Percentiles rank a stretch among this genome's conserved stretches.
Evolutionary conservation across 2,888 invertebrate species (phyloP).

Genomic region (Drosophila trichaetosa): DNA sequence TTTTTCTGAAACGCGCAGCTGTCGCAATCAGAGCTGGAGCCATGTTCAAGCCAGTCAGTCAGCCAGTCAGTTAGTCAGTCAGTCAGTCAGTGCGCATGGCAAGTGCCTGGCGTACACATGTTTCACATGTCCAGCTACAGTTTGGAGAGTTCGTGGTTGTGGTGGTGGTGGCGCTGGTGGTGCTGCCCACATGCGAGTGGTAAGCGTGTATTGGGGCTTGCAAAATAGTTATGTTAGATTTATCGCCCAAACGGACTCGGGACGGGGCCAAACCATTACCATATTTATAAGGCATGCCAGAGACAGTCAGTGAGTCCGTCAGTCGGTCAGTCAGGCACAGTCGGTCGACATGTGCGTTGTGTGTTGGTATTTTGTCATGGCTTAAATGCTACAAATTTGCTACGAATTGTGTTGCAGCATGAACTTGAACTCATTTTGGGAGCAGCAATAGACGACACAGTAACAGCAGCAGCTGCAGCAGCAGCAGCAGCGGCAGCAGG

Average conservation of each 20-base stretch:
- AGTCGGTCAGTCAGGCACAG: neutral
- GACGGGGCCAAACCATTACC: conserved; percentile 59
- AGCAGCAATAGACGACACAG: conserved; percentile 8
- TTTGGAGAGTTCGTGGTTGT: conserved; percentile 29
- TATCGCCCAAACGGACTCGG: conserved; percentile 53
- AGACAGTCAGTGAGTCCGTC: conserved; percentile 1
- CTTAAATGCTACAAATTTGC: conserved; percentile 75
- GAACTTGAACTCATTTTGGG: conserved; percentile 72
- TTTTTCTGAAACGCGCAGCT: conserved; percentile 41
- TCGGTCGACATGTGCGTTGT: conserved; percentile 49
- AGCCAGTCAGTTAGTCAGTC: conserved; percentile 42
- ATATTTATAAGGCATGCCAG: conserved; percentile 63
- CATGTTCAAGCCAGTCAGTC: conserved; percentile 37
- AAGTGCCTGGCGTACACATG: conserved; percentile 77
- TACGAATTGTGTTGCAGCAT: conserved; percentile 34
- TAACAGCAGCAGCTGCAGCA: conserved; percentile 14
- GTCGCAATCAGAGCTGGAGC: conserved; percentile 60
- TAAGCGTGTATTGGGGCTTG: conserved; percentile 53
- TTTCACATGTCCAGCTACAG: conserved; percentile 54
- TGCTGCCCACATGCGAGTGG: conserved; percentile 69
- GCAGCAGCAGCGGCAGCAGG: conserved; percentile 42
- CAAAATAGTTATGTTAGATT: conserved; percentile 76
- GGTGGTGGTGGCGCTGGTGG: conserved; percentile 8
- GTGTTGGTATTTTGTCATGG: conserved; percentile 69
- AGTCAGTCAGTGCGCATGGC: conserved; percentile 63